Evolutionary conservation across 2,113 vertebrate species (phyloP).

Genomic region (Oreotrochilus melanogaster): DNA sequence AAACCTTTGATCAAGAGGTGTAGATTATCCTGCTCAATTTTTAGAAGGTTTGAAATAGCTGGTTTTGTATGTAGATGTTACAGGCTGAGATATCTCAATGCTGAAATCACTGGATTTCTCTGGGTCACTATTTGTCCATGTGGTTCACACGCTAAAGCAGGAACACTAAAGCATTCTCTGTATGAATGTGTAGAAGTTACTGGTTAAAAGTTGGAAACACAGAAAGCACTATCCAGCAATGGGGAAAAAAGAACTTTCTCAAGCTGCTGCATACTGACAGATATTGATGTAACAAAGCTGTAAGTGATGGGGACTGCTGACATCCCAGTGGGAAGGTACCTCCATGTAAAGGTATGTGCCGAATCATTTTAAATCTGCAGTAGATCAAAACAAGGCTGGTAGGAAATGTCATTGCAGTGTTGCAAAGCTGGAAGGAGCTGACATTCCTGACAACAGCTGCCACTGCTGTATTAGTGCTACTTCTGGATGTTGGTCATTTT

Average conservation of each 20-base stretch:
- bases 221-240: neutral
- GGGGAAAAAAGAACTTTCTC: neutral
- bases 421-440: neutral
- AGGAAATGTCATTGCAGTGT: neutral
- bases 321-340: neutral
- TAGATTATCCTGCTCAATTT: neutral
- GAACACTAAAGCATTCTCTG: rapidly evolving
- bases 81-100: rapidly evolving
- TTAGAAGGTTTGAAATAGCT: neutral
- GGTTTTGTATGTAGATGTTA: neutral
- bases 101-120: neutral
- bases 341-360: neutral
- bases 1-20: neutral
- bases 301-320: neutral
- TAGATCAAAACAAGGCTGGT: neutral
- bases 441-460: neutral
- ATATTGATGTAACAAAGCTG: neutral
- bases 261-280: neutral
- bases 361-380: neutral
- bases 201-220: neutral
- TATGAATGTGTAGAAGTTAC: neutral
- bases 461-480: neutral
- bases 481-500: neutral
- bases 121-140: neutral
- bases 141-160: neutral